Evolutionary conservation across 1,140 invertebrate species (phyloP), one percentile per base, ranked within the genome.

Genomic region (Dreissena rostriformis): DNA sequence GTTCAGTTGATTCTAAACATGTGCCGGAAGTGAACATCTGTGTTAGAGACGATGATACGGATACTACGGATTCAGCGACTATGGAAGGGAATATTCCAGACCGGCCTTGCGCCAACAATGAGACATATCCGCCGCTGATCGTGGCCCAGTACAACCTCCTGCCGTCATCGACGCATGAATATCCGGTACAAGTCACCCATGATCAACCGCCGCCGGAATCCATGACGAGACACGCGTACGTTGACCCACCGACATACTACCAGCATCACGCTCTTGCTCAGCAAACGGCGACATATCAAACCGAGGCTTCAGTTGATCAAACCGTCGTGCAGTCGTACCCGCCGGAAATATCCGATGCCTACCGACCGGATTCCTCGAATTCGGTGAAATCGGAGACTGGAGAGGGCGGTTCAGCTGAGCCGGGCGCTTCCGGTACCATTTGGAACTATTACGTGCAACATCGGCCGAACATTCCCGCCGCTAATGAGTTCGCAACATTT

Each of bases 371-470:
- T 29, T 70, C 66, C 0, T 70, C 77, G 2, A 79, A 29, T 29
- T 70, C 66, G 4, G 68, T 39, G 6, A 81, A 81, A 55, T 81
- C 79, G 15, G 79, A 81, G 52, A 29, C 68, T 24, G 53, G 22
- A n/a, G 57, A 81, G 0, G 17, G 15, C 26, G 51, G 24, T n/a
- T 2, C 77, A n/a, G 49, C 66, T 51, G 79, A 52, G 6, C 77
- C 70, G 39, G 19, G 49, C 12, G 4, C 39, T 28, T n/a, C 53
- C 1, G 53, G 29, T 61, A 8, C 57, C 6, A 12, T 68, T 1
- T 81, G 79, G 79, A 81, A 72, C 66, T 72, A 73, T 19, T 81
- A 73, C 39, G n/a, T n/a, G 17, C 19, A 29, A 19, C 51, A 52
- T 15, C 26, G 63, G 29, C 24, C 29, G 28, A 53, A 67, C 28